A percentile compares a stretch with the other conserved stretches of the same genome.
Evolutionary conservation across 2,797 vertebrate genomes (phyloP).

Genomic region (Darevskia nairensis): DNA sequence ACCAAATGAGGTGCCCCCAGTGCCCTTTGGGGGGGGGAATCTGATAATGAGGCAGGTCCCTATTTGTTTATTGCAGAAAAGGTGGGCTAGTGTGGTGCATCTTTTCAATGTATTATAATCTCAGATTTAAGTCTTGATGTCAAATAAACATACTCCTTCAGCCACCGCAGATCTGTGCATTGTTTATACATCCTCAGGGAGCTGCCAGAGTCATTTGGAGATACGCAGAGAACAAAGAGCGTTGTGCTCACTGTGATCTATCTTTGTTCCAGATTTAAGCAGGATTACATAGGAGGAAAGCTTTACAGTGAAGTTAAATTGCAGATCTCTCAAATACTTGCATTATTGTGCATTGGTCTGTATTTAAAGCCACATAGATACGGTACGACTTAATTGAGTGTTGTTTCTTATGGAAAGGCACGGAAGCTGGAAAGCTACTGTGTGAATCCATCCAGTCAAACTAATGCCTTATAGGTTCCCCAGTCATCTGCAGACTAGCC

Average conservation of each 20-base stretch:
- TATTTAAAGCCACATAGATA: neutral
- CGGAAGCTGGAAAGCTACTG: neutral
- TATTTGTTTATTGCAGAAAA: neutral
- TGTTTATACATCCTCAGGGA: neutral
- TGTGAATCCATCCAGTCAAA: neutral
- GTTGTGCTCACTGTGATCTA: conserved; percentile 61
- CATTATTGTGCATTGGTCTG: neutral
- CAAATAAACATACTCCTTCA: neutral
- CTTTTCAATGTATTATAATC: rapidly evolving
- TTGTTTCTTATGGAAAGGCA: neutral
- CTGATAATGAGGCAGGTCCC: neutral
- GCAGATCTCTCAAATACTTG: conserved; percentile 57
- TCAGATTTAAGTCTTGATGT: neutral
- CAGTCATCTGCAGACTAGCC: neutral
- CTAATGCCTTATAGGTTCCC: neutral
- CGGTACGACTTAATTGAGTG: neutral
- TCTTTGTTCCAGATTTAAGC: conserved; percentile 64
- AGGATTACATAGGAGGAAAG: conserved; percentile 57
- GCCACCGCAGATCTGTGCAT: neutral
- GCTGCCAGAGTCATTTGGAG: neutral
- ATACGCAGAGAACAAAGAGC: conserved; percentile 39
- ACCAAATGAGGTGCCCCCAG: neutral
- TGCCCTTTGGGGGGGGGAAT: neutral
- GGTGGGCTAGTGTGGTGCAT: neutral
- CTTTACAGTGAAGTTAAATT: conserved; percentile 69